Base-by-base conservation (phyloP, 2,113 vertebrate genomes). In the Mastomys coucha region DNA sequence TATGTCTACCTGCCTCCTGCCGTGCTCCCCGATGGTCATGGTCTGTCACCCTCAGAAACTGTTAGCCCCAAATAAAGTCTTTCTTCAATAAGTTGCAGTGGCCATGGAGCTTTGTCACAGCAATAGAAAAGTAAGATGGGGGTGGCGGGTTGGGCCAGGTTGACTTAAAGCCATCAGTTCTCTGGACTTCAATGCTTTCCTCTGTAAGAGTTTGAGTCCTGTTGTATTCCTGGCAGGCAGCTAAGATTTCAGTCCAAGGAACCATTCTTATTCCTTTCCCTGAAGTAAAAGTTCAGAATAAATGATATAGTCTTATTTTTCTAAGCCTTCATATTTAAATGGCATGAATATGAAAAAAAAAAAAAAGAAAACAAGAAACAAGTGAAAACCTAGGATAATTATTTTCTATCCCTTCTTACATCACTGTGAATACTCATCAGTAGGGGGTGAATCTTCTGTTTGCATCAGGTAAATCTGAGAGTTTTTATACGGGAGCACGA, bases 281-380 rank as follows among this genome's bases (percentile, higher is more conserved):
- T 36, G 77, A 42, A 94, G 72, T 4, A 93, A 89, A 72, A 72
- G 33, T 88, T 85, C 26, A 45, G 28, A 67, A 80, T 76, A 87
- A 89, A 8, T 65, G 42, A 28, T 76, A 69, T 36, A 24, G 33
- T 17, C 26, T 72, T 33, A 81, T 63, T 67, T 78, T 87, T 69
- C 80, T 56, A 82, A 95, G 56, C 1, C 26, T 85, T 88, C 80
- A 24, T 31, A 82, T 84, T 60, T 86, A 86, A 89, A 63, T 80
- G 45, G 75, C 72, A 94, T 76, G 94, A 89, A 20, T 13, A 60
- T 58, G 4, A 36, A 90, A 89, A 89, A 78, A 90, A 89, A 89
- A 78, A 12, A 53, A 53, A 11, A 70, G 5, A 7, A 81, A 95
- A 58, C 51, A 65, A 58, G 76, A 75, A 70, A 45, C 0, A 65